Conservation (phyloP, 2,888 invertebrate species). For the Rotaria sp. region DNA sequence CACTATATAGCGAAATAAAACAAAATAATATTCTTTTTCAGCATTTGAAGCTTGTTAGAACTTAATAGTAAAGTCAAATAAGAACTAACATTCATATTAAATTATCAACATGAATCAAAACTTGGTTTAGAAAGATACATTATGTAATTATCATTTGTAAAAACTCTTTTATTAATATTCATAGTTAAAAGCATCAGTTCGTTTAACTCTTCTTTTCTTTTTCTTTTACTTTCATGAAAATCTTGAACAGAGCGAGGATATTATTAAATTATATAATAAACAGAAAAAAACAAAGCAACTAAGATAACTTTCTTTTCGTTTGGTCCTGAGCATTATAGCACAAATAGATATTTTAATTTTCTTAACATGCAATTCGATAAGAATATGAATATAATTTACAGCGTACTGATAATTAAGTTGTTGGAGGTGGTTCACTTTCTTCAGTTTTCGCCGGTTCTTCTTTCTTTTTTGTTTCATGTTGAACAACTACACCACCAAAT, state of each 20-base stretch:
- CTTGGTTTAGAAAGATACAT: too few species aligned
- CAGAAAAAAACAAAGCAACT: background rate
- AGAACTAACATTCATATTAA: too few species aligned
- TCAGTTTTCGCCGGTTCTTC: background rate
- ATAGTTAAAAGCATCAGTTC: too few species aligned
- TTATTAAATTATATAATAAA: background rate
- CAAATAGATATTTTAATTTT: background rate
- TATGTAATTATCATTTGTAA: too few species aligned
- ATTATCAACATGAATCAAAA: too few species aligned
- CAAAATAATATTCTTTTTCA: too few species aligned
- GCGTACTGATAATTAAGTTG: background rate
- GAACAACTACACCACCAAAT: background rate
- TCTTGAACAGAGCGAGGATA: background rate
- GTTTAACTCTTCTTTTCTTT: background rate
- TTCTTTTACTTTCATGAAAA: background rate
- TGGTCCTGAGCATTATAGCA: background rate
- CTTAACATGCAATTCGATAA: background rate
- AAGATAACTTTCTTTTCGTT: background rate
- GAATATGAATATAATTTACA: background rate
- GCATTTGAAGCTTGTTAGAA: too few species aligned
- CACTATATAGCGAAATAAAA: too few species aligned
- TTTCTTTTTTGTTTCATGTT: constrained; percentile 9
- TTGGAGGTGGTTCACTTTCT: background rate
- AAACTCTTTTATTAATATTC: too few species aligned
- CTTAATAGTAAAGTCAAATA: too few species aligned